Evolutionary conservation across 1,140 invertebrate species (phyloP).

Genomic region (Trachymyrmex septentrionalis): DNA sequence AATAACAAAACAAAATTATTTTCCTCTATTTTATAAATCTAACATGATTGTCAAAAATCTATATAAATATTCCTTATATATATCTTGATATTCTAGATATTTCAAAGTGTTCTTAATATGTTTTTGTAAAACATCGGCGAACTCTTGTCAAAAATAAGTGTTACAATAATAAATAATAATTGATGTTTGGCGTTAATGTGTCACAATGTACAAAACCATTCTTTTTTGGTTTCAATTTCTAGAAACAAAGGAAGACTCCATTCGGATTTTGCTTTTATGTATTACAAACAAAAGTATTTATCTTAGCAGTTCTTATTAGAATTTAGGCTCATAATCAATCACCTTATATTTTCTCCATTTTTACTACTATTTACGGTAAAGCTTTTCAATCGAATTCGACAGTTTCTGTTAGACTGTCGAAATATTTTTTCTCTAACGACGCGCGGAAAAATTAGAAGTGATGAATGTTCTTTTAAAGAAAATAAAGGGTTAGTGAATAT

Average conservation of each 20-base stretch:
- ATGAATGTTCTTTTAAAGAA: background rate
- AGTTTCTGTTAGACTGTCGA: constrained; percentile 67
- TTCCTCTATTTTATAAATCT: background rate
- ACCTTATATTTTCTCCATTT: too few relatives aligned
- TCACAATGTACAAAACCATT: background rate
- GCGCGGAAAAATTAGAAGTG: constrained; percentile 53
- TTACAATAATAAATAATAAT: background rate
- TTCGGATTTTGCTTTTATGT: background rate
- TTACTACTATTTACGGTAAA: constrained; percentile 15
- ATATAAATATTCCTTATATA: background rate
- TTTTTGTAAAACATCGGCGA: background rate
- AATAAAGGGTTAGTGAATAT: background rate
- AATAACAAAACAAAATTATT: constrained; percentile 6
- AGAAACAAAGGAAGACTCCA: background rate
- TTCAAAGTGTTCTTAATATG: background rate
- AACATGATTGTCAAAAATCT: background rate
- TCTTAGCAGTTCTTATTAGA: constrained; percentile 15
- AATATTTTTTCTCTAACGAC: constrained; percentile 54
- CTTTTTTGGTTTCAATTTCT: background rate
- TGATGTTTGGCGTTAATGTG: background rate
- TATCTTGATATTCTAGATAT: background rate
- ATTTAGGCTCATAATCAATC: too few relatives aligned
- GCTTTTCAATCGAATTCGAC: constrained; percentile 34
- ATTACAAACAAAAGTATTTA: constrained; percentile 49
- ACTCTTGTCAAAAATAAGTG: background rate